These are phyloP conservation scores for Pseudopleuronectes americanus DNA, from an alignment of 2,797 vertebrate genomes.

Conservation along the genomic window DNA sequence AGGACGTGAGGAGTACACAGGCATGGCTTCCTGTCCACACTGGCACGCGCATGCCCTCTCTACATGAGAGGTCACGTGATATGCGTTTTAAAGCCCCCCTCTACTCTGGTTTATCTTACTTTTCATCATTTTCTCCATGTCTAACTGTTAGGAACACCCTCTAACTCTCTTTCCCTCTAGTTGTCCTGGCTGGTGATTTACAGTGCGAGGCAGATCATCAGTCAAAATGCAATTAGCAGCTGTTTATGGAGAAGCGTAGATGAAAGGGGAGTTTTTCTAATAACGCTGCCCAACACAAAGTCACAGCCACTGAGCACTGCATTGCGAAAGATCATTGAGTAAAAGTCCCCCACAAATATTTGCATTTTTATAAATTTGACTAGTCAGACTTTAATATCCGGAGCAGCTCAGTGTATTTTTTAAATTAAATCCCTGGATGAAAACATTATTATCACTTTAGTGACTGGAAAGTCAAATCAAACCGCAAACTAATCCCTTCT, in stretches of 20 bases:
- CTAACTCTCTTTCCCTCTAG: slow-evolving; percentile 46
- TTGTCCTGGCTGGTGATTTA: slow-evolving; percentile 67
- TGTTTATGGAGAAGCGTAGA: slow-evolving; percentile 47
- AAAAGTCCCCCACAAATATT: slow-evolving; percentile 2
- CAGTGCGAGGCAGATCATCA: slow-evolving; percentile 65
- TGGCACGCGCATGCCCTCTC: too few species aligned
- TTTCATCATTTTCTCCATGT: slow-evolving; percentile 51
- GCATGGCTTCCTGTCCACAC: too few species aligned
- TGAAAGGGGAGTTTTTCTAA: slow-evolving; percentile 45
- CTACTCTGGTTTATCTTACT: slow-evolving; percentile 28
- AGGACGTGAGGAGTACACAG: too few species aligned
- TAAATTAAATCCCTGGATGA: slow-evolving; percentile 7
- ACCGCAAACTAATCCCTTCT: slow-evolving; percentile 20
- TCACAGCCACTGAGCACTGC: slow-evolving; percentile 37
- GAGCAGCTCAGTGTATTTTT: not conserved
- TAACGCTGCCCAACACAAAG: slow-evolving; percentile 56
- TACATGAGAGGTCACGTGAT: too few species aligned
- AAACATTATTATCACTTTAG: slow-evolving; percentile 10
- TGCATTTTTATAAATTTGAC: not conserved
- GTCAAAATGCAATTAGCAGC: slow-evolving; percentile 80
- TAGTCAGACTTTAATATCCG: not conserved
- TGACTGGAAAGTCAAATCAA: slow-evolving; percentile 27
- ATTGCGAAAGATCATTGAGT: slow-evolving; percentile 7
- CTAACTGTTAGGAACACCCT: slow-evolving; percentile 50
- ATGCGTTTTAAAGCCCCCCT: slow-evolving; percentile 1